phyloP scores from a whole-genome alignment of 1,140 invertebrate genomes.

The Sitobion miscanthi region DNA sequence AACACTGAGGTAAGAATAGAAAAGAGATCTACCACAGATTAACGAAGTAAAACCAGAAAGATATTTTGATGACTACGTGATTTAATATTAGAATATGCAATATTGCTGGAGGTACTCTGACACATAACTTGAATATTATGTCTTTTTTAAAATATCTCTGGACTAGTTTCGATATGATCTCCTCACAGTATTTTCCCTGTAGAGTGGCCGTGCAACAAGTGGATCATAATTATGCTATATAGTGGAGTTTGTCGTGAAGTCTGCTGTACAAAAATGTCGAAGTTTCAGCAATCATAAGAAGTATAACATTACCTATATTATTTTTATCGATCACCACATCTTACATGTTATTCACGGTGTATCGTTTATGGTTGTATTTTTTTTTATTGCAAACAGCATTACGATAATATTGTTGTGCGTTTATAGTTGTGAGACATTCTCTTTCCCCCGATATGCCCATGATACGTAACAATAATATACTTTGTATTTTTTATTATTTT shows the following conservation, averaged over 20 bases:
- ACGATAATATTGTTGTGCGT: not conserved
- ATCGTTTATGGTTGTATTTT: not conserved
- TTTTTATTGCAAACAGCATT: not conserved
- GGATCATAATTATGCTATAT: not conserved
- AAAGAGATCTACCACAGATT: too few relatives aligned
- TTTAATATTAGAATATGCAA: not conserved
- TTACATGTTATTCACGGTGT: not conserved
- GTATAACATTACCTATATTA: not conserved
- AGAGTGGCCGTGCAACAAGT: not conserved
- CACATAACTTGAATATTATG: not conserved
- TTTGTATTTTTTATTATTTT: constrained; percentile 23
- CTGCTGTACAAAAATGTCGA: not conserved
- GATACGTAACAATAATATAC: not conserved
- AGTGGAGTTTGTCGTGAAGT: not conserved
- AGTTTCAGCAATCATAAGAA: not conserved
- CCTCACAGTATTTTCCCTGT: not conserved
- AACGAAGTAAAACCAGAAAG: not conserved
- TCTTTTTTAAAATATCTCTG: not conserved
- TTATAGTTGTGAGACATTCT: not conserved
- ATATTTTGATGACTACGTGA: not conserved
- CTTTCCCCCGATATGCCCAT: not conserved
- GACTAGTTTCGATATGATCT: not conserved
- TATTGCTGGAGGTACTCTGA: not conserved
- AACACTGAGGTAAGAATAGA: too few relatives aligned
- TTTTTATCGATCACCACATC: not conserved